Percentiles rank a stretch among this genome's conserved stretches.
Conservation (phyloP, 2,797 vertebrate genomes). For the Mus spretus region DNA sequence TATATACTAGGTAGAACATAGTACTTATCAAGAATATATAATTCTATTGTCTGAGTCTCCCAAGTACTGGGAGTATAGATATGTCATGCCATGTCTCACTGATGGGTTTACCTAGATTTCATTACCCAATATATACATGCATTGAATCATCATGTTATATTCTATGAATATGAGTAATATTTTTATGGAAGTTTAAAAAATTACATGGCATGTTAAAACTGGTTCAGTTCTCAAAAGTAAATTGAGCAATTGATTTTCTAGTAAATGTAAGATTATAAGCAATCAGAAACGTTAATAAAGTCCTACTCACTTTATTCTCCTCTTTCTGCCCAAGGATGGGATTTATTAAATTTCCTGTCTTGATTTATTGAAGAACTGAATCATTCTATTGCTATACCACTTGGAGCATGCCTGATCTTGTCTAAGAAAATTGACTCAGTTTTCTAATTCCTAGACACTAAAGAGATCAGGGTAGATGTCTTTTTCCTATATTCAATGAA, state of each 20-base stretch:
- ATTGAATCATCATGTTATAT: background rate
- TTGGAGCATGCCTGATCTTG: background rate
- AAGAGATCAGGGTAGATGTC: background rate
- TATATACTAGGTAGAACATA: background rate
- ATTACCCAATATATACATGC: background rate
- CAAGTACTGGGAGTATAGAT: background rate
- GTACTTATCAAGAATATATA: background rate
- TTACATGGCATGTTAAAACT: background rate
- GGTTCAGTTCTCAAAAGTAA: background rate
- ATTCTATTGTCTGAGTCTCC: no score
- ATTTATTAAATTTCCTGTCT: constrained; percentile 45
- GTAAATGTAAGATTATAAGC: constrained; percentile 10
- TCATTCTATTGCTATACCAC: background rate
- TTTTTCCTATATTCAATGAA: constrained; percentile 41
- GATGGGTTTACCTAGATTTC: background rate
- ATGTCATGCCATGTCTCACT: background rate
- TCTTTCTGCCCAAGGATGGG: background rate
- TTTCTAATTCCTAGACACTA: constrained; percentile 24
- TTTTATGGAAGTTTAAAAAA: background rate
- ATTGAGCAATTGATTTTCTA: constrained; percentile 6
- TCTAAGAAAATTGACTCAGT: constrained; percentile 2
- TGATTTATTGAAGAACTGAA: constrained; percentile 56
- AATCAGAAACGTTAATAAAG: constrained; percentile 26
- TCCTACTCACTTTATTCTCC: background rate
- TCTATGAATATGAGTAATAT: background rate